Conservation (phyloP, 2,797 vertebrate species). For the Cephalopachus bancanus region DNA sequence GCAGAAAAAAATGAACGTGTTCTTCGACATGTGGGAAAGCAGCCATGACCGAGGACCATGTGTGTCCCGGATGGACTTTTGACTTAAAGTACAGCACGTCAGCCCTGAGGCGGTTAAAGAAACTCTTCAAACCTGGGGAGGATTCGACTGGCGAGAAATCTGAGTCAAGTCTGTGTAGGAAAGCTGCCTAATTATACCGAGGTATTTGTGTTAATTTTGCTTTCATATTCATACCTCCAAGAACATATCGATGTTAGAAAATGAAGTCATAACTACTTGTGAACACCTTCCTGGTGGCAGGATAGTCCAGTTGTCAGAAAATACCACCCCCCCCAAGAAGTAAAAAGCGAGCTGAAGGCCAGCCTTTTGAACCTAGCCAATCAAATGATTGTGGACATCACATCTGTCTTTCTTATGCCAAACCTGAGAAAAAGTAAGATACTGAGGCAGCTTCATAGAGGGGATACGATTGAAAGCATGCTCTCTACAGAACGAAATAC, state of each 20-base stretch:
- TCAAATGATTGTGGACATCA: background rate
- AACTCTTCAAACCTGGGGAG: background rate
- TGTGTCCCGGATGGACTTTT: background rate
- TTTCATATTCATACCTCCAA: slow-evolving; percentile 21
- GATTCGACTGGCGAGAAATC: background rate
- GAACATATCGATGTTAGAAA: background rate
- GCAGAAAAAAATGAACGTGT: background rate
- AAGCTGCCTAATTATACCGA: background rate
- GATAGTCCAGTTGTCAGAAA: background rate
- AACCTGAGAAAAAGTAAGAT: background rate
- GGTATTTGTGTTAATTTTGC: background rate
- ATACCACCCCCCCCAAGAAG: background rate
- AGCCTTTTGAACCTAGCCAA: background rate
- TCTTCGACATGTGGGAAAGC: background rate
- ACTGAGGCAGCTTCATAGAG: background rate
- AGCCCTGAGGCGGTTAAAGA: background rate
- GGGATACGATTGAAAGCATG: background rate
- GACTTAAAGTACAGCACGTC: background rate
- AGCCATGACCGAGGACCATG: background rate
- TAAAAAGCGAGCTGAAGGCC: background rate
- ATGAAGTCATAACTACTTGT: background rate
- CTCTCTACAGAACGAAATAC: background rate
- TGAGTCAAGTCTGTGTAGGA: background rate
- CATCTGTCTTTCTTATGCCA: background rate
- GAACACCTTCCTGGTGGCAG: background rate